A percentile compares a stretch with the other conserved stretches of the same genome.
These are phyloP conservation scores for Agelas oroides DNA, from an alignment of 37 sponge, comb jelly and placozoan genomes.

Conservation along the genomic window DNA sequence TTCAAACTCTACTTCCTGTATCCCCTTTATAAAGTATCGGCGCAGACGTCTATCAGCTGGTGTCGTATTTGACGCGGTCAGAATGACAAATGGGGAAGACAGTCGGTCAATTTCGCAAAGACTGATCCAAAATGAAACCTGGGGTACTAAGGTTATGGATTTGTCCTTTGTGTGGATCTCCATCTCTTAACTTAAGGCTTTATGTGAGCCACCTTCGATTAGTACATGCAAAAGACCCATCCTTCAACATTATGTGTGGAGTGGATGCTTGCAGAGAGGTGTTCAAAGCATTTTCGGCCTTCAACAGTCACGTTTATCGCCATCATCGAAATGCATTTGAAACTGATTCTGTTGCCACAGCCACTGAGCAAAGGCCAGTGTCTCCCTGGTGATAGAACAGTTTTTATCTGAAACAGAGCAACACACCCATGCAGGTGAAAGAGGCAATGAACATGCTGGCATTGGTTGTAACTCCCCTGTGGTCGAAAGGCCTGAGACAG, in stretches of 20 bases:
- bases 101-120: neutral
- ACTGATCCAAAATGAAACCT: neutral
- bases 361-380: neutral
- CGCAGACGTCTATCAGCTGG: too few relatives aligned
- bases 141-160: too few relatives aligned
- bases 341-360: neutral
- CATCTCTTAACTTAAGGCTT: too few relatives aligned
- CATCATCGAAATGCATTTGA: slow-evolving; percentile 5
- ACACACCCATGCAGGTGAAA: too few relatives aligned
- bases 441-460: too few relatives aligned
- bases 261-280: slow-evolving; percentile 21
- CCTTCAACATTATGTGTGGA: slow-evolving; percentile 33
- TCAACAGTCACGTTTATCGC: slow-evolving; percentile 48
- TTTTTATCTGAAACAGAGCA: neutral
- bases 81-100: too few relatives aligned
- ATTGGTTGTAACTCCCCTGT: too few relatives aligned
- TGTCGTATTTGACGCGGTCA: too few relatives aligned
- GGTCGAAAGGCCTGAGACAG: too few relatives aligned
- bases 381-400: neutral
- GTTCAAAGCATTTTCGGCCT: slow-evolving; percentile 27
- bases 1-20: too few relatives aligned
- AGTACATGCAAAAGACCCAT: slow-evolving; percentile 35
- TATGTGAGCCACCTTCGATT: slow-evolving; percentile 43
- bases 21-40: too few relatives aligned
- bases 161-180: too few relatives aligned